These are phyloP conservation scores for Paedocypris sp. DNA, from an alignment of 2,113 vertebrate genomes.

Conservation along the genomic window DNA sequence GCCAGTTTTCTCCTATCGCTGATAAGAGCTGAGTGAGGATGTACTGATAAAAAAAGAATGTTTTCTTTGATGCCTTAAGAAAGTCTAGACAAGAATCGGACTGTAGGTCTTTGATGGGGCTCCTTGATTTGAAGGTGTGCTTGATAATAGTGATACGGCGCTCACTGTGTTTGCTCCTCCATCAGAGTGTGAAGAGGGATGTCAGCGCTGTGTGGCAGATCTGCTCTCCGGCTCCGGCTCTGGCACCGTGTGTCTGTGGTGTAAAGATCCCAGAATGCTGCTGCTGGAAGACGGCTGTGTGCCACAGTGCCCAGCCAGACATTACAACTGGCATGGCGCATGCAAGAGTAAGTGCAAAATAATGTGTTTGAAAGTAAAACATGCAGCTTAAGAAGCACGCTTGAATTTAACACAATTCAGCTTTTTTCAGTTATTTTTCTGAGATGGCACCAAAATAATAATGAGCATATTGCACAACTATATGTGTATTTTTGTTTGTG, in stretches of 20 bases:
- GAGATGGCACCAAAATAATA: too few relatives aligned
- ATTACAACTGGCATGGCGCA: slow-evolving; percentile 51
- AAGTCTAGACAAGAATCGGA: not conserved
- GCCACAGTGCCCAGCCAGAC: slow-evolving; percentile 59
- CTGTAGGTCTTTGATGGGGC: not conserved
- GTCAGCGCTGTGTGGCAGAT: slow-evolving; percentile 70
- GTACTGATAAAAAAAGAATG: slow-evolving; percentile 3
- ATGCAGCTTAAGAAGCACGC: too few relatives aligned
- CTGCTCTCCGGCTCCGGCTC: slow-evolving; percentile 43
- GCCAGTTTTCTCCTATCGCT: not conserved
- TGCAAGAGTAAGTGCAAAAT: slow-evolving; percentile 72
- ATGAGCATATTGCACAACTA: too few relatives aligned
- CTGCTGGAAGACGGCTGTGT: slow-evolving; percentile 76
- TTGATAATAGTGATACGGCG: not conserved
- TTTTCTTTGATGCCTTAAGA: slow-evolving; percentile 7
- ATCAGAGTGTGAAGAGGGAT: slow-evolving; percentile 74
- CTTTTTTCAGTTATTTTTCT: too few relatives aligned
- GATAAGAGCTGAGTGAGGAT: slow-evolving; percentile 19
- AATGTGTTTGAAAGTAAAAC: too few relatives aligned
- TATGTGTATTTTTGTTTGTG: too few relatives aligned
- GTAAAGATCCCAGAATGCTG: slow-evolving; percentile 54
- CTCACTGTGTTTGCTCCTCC: not conserved
- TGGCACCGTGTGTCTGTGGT: slow-evolving; percentile 74
- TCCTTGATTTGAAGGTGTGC: not conserved
- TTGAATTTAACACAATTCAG: too few relatives aligned